phyloP scores from a whole-genome alignment of 2,797 vertebrate species.

The Nyctibius grandis region DNA sequence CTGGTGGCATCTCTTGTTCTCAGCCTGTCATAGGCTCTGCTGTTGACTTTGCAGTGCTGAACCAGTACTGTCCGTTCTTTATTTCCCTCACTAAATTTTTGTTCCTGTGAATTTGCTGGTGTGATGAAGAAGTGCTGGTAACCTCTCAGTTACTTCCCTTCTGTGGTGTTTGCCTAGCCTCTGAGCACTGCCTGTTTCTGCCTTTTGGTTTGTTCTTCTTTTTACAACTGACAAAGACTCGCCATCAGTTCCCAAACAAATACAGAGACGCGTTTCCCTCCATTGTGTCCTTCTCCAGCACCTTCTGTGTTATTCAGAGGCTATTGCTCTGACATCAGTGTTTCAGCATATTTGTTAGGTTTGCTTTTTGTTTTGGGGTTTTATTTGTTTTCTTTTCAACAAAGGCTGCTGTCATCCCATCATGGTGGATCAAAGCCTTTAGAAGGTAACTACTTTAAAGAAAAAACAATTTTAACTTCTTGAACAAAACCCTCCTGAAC shows the following conservation, averaged over 20 bases:
- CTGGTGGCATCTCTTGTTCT: not conserved
- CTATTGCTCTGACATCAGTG: not conserved
- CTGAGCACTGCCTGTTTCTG: not conserved
- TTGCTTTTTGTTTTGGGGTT: not conserved
- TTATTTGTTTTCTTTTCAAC: not conserved
- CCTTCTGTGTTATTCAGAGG: not conserved
- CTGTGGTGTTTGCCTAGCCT: not conserved
- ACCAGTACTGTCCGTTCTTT: not conserved
- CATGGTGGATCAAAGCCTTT: not conserved
- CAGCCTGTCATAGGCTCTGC: not conserved
- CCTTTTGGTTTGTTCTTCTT: not conserved
- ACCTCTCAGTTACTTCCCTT: not conserved
- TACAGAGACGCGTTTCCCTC: accelerated
- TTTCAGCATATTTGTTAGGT: not conserved
- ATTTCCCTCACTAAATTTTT: not conserved
- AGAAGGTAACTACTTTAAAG: not conserved
- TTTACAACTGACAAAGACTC: not conserved
- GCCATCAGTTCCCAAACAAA: not conserved
- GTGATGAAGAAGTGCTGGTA: not conserved
- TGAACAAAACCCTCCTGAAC: not conserved
- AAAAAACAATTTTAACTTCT: not conserved
- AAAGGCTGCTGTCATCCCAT: not conserved
- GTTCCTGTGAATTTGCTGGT: not conserved
- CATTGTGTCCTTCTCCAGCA: not conserved
- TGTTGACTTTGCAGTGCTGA: not conserved